Evolutionary conservation across 2,797 vertebrate species (phyloP), one percentile per base, ranked within the genome.

Genomic region (Lemur catta): DNA sequence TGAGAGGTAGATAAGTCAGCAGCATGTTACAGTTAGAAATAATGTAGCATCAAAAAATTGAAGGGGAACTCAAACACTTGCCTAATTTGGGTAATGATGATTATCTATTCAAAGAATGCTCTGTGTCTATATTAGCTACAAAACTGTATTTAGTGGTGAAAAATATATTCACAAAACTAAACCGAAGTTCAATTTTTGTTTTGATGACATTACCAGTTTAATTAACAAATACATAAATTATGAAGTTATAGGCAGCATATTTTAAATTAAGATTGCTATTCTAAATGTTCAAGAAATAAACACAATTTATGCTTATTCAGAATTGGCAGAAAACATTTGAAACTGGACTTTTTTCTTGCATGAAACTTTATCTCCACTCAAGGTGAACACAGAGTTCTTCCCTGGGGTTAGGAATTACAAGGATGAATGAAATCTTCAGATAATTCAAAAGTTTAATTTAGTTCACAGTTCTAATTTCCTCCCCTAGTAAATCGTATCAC

Each of bases 161-260:
- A 95, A 95, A 97, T 89, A 55, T 92, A 97, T 88, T 96, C 91
- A 67, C 75, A 89, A 94, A 98, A 92, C 61, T 85, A 93, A 97
- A 95, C 67, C 85, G 38, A 92, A 97, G 81, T 52, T 72, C 55
- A 82, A 9, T 79, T 94, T 59, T 96, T 95, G 69, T 61, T 96
- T 96, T 89, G 69, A 93, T 85, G 96, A 84, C 59, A 93, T 94
- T 95, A 46, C 61, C 26, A 84, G 59, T 93, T 89, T 96, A 96
- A 96, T 95, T 96, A 96, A 93, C 71, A 63, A 89, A 84, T 81
- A 78, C 63, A 89, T 92, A 97, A 93, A 69, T 85, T 84, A 92
- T 84, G 30, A 96, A 92, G 94, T 95, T 96, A 96, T 79, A 38
- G 41, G 28, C 38, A 92, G 43, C 55, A 65, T 94, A 93, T 89